Evolutionary conservation across 2,888 invertebrate genomes (phyloP).

Genomic region (Chymomyza fuscimana): DNA sequence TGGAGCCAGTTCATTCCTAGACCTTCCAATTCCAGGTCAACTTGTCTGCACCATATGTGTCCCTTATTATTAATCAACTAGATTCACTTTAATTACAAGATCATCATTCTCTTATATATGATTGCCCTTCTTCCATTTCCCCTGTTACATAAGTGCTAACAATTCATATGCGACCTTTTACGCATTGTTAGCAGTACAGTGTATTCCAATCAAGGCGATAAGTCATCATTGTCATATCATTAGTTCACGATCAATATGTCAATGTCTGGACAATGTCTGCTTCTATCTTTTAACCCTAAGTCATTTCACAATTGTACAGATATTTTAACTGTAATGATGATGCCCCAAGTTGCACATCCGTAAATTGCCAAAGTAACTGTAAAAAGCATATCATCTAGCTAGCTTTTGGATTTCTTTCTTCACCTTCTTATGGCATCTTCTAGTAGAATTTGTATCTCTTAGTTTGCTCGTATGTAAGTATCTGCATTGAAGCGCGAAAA

Average conservation of each 20-base stretch:
- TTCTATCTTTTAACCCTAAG: neutral
- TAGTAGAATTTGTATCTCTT: neutral
- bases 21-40: too few relatives aligned
- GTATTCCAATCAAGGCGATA: neutral
- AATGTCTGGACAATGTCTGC: neutral
- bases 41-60: too few relatives aligned
- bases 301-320: slow-evolving; percentile 15
- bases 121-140: too few relatives aligned
- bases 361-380: slow-evolving; percentile 53
- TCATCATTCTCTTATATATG: too few relatives aligned
- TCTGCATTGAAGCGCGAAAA: slow-evolving; percentile 76
- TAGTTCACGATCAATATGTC: neutral
- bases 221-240: neutral
- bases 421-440: neutral
- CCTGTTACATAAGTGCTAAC: neutral
- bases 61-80: too few relatives aligned
- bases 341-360: slow-evolving; percentile 5
- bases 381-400: slow-evolving; percentile 17
- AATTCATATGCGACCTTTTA: neutral
- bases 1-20: too few relatives aligned
- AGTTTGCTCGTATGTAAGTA: slow-evolving; percentile 26
- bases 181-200: neutral
- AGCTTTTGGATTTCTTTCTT: neutral
- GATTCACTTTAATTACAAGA: too few relatives aligned
- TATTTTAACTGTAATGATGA: neutral